These are phyloP conservation scores for Sebastolobus alascanus DNA, from an alignment of 2,797 vertebrate species.

Conservation along the genomic window DNA sequence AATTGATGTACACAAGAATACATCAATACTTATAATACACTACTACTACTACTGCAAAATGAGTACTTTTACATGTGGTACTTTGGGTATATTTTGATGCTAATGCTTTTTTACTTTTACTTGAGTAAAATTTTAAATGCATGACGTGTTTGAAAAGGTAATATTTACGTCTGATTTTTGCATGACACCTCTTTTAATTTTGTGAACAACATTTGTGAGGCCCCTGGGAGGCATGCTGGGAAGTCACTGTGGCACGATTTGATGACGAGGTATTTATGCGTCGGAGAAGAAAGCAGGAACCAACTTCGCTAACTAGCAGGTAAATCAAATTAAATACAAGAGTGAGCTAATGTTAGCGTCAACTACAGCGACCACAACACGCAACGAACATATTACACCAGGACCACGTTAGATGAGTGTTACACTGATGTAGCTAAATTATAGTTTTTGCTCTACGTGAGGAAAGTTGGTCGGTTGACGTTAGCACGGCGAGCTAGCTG, in stretches of 20 bases:
- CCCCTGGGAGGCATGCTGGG: neutral
- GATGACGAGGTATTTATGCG: conserved; percentile 72
- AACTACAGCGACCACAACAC: accelerated
- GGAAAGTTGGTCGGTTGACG: conserved; percentile 20
- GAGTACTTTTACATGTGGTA: neutral
- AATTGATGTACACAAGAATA: too few relatives aligned
- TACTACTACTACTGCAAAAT: neutral
- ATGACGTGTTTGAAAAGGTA: too few relatives aligned
- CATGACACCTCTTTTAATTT: neutral
- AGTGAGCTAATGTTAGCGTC: accelerated
- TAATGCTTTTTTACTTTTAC: neutral
- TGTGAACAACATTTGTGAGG: neutral
- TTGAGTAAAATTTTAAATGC: neutral
- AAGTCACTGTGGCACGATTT: conserved; percentile 48
- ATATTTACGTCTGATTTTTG: neutral
- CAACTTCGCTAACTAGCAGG: conserved; percentile 68
- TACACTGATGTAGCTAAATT: neutral
- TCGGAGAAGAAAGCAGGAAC: conserved; percentile 68
- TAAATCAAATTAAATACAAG: conserved; percentile 41
- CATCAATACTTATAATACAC: neutral
- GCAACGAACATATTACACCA: accelerated
- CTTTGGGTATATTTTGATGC: neutral
- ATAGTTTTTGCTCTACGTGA: neutral
- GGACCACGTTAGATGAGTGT: neutral
- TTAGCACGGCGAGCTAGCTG: conserved; percentile 62